A percentile compares a stretch with the other conserved stretches of the same genome.
Evolutionary conservation across 2,113 vertebrate genomes (phyloP).

Genomic region (Embiotoca jacksoni): DNA sequence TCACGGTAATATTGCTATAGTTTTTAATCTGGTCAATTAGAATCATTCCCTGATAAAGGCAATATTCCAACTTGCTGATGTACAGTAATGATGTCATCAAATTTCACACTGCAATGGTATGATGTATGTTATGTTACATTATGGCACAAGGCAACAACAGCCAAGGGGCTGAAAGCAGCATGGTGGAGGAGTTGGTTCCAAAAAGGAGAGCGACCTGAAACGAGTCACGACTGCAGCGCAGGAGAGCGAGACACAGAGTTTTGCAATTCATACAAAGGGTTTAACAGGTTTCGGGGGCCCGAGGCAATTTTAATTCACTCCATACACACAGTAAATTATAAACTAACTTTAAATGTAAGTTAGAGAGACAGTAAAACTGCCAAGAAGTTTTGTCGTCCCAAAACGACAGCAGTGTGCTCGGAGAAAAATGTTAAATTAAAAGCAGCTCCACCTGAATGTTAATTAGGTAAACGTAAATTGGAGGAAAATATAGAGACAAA

Average conservation of each 20-base stretch:
- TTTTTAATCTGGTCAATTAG: no score
- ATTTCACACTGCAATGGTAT: no score
- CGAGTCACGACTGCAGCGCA: not conserved
- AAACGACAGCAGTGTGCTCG: not conserved
- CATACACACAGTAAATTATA: constrained; percentile 23
- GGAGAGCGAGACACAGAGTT: not conserved
- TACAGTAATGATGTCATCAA: no score
- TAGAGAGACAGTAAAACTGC: constrained; percentile 3
- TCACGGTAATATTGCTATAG: no score
- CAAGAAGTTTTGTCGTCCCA: constrained; percentile 4
- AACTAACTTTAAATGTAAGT: constrained; percentile 10
- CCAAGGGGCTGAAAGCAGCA: no score
- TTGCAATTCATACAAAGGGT: constrained; percentile 21
- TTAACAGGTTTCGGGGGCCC: constrained; percentile 28
- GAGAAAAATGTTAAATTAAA: constrained; percentile 30
- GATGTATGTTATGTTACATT: no score
- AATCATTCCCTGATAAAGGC: no score
- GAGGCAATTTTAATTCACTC: constrained; percentile 33
- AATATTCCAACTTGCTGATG: no score
- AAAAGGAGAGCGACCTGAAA: constrained; percentile 8
- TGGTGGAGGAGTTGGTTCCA: no score
- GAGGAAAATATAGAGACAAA: not conserved
- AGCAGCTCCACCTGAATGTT: constrained; percentile 1
- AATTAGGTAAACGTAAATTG: constrained; percentile 9
- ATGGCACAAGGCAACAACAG: no score